A percentile compares a stretch with the other conserved stretches of the same genome.
Evolutionary conservation across 2,888 invertebrate genomes (phyloP).

Genomic region (Philhelius pedissequus): DNA sequence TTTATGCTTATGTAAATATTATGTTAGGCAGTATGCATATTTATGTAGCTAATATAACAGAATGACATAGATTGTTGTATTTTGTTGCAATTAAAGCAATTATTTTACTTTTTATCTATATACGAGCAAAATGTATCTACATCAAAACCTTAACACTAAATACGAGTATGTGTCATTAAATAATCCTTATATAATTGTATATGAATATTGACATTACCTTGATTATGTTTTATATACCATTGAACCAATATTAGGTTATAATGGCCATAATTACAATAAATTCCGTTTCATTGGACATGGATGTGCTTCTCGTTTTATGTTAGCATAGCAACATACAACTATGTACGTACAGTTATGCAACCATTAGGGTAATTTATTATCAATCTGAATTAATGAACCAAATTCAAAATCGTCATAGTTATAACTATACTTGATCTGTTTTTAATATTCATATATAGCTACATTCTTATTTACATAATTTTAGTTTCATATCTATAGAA

Average conservation of each 20-base stretch:
- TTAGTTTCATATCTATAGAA: not conserved
- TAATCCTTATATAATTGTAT: not conserved
- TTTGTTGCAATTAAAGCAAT: not conserved
- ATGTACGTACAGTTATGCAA: not conserved
- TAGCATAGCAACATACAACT: not conserved
- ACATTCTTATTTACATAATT: no score
- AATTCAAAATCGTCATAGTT: not conserved
- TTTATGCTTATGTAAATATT: no score
- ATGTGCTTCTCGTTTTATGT: not conserved
- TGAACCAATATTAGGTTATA: conserved; percentile 22
- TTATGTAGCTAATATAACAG: no score
- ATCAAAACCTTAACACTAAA: not conserved
- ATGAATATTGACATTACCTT: conserved; percentile 25
- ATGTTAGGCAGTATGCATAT: no score
- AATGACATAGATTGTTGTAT: no score
- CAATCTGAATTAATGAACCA: conserved; percentile 36
- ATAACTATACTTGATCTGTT: not conserved
- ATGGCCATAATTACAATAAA: conserved; percentile 38
- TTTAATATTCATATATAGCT: no score
- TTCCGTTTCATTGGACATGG: conserved; percentile 15
- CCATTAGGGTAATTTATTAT: conserved; percentile 32
- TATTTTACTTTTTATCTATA: not conserved
- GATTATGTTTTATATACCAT: conserved; percentile 11
- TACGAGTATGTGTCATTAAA: conserved; percentile 16
- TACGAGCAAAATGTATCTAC: no score